Percentiles rank a stretch among this genome's conserved stretches.
Conservation (phyloP, 1,140 invertebrate species). For the Lordiphosa collinella region DNA sequence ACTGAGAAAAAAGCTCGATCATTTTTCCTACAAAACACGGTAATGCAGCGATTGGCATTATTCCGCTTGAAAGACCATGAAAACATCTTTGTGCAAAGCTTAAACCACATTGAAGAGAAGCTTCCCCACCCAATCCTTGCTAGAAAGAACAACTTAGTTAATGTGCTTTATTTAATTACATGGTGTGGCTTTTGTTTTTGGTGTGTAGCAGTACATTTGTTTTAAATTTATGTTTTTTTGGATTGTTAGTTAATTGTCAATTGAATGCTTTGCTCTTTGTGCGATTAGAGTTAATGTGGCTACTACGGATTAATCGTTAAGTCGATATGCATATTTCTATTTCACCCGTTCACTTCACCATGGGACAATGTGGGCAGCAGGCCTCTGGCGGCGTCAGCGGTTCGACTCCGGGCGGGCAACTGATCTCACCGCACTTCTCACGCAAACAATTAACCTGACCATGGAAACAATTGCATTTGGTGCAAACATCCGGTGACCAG, state of each 20-base stretch:
- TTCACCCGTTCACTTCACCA: slow-evolving; percentile 22
- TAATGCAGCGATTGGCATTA: no score
- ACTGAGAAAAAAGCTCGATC: no score
- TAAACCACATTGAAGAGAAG: no score
- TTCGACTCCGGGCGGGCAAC: slow-evolving; percentile 56
- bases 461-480: slow-evolving; percentile 80
- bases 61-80: no score
- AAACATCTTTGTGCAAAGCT: no score
- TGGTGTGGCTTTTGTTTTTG: slow-evolving; percentile 47
- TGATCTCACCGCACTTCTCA: slow-evolving; percentile 65
- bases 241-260: slow-evolving; percentile 57
- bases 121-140: neutral
- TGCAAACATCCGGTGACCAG: slow-evolving; percentile 82
- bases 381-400: slow-evolving; percentile 65
- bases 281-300: slow-evolving; percentile 52
- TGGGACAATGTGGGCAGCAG: slow-evolving; percentile 65
- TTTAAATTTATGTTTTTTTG: slow-evolving; percentile 20
- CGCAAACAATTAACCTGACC: slow-evolving; percentile 69
- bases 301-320: slow-evolving; percentile 63
- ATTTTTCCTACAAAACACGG: no score
- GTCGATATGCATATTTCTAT: slow-evolving; percentile 58
- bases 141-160: slow-evolving; percentile 31
- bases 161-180: slow-evolving; percentile 77
- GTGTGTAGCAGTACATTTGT: slow-evolving; percentile 63
- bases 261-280: slow-evolving; percentile 24